Conservation (phyloP, 2,797 vertebrate species). For the Bovichtus diacanthus region DNA sequence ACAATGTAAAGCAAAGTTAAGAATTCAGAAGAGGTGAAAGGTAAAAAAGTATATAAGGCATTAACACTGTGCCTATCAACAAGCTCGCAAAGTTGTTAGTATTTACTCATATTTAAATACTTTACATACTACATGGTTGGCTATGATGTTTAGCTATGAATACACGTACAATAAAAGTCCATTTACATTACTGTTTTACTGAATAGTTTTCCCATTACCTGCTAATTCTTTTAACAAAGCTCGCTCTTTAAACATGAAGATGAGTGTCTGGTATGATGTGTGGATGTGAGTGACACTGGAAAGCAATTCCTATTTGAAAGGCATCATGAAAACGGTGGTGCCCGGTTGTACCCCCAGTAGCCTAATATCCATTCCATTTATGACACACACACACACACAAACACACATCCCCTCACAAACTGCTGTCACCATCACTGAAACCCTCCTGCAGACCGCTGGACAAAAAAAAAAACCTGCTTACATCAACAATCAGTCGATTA, state of each 20-base stretch:
- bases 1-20: too few relatives aligned
- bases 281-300: conserved; percentile 4
- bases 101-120: not conserved
- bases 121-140: not conserved
- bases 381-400: not conserved
- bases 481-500: conserved; percentile 58
- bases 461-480: conserved; percentile 35
- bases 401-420: conserved; percentile 3
- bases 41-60: not conserved
- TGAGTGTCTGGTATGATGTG: not conserved
- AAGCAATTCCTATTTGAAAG: not conserved
- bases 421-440: conserved; percentile 20
- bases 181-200: not conserved
- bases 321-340: not conserved
- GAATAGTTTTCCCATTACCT: not conserved
- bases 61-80: not conserved
- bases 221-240: not conserved
- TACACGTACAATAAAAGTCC: not conserved
- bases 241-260: not conserved
- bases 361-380: not conserved
- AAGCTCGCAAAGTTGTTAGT: not conserved
- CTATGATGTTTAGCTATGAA: not conserved
- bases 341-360: not conserved
- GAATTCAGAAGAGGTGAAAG: not conserved
- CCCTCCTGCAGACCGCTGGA: conserved; percentile 12